Evolutionary conservation across 2,797 vertebrate species (phyloP).

Genomic region (Avahi laniger): DNA sequence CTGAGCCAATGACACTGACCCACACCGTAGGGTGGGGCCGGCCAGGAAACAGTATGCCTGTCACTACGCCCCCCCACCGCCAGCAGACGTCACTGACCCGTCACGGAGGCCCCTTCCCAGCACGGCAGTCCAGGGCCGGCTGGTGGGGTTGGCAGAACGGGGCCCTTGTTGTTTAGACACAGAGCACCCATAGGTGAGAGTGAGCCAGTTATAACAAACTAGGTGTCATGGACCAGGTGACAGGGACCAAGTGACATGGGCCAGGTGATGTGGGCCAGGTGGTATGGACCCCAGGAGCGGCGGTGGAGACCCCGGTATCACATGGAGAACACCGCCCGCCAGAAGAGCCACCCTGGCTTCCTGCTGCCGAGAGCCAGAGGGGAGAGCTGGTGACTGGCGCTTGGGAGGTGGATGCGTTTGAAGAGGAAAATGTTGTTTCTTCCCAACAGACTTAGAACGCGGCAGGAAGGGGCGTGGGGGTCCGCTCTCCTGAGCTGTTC

Average conservation of each 20-base stretch:
- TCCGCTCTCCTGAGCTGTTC: background rate
- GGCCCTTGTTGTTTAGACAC: accelerated
- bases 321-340: no score
- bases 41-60: accelerated
- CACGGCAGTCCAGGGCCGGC: background rate
- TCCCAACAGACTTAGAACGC: background rate
- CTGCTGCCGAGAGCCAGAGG: background rate
- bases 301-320: no score
- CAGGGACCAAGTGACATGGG: background rate
- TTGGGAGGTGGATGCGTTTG: background rate
- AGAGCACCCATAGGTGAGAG: no score
- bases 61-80: background rate
- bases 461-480: background rate
- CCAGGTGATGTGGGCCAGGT: no score
- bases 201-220: background rate
- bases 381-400: background rate
- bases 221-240: background rate
- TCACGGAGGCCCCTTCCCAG: background rate
- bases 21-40: background rate
- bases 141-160: background rate
- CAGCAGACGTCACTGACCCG: background rate
- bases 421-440: background rate
- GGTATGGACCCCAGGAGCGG: no score
- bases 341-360: background rate
- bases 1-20: background rate